Percentiles rank a stretch among this genome's conserved stretches.
Conservation (phyloP, 2,797 vertebrate species). For the Semaprochilodus insignis region DNA sequence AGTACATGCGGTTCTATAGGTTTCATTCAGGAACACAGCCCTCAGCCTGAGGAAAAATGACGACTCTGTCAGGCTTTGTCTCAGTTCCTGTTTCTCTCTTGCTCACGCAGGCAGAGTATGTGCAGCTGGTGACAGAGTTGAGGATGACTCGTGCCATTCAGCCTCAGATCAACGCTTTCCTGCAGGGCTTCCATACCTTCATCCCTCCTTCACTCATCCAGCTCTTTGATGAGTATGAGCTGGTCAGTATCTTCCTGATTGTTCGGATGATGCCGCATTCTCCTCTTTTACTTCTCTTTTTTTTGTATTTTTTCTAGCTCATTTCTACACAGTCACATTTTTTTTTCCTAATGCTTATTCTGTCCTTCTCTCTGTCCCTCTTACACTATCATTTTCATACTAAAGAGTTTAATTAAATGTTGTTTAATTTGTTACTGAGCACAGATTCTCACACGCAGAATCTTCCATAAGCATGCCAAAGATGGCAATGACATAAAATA, state of each 20-base stretch:
- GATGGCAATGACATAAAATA: conserved; percentile 17
- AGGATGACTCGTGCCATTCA: conserved; percentile 99
- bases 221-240: conserved; percentile 97
- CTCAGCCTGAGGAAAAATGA: neutral
- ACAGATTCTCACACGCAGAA: conserved; percentile 13
- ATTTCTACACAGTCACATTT: neutral
- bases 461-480: conserved; percentile 1
- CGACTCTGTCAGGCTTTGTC: neutral
- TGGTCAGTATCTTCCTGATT: conserved; percentile 82
- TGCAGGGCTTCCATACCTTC: conserved; percentile 98
- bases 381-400: conserved; percentile 10
- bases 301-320: neutral
- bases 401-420: conserved; percentile 17
- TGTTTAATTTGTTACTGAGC: conserved; percentile 10
- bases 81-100: conserved; percentile 21
- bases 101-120: conserved; percentile 89
- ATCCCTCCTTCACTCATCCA: conserved; percentile 96
- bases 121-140: conserved; percentile 98
- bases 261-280: neutral
- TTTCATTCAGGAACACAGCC: neutral
- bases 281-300: conserved; percentile 7
- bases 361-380: neutral
- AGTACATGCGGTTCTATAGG: neutral
- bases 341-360: neutral
- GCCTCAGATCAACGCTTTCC: conserved; percentile 97